Base-by-base conservation (phyloP, 1,140 invertebrate genomes). In the Rhagoletis zephyria region DNA sequence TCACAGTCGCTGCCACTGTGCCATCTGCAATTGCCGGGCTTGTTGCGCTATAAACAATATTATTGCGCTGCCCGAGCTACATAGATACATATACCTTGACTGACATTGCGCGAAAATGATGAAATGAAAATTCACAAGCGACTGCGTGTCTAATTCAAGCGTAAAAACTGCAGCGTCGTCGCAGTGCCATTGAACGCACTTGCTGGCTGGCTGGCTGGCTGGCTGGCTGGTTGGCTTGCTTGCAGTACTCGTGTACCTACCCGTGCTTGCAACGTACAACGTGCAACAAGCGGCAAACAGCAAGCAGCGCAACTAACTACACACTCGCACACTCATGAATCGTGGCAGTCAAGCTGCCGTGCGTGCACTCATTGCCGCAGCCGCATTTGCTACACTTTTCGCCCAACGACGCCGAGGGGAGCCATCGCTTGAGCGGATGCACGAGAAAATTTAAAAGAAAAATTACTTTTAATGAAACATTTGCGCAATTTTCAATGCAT, bases 391-490 rank as follows among this genome's bases (percentile, higher is more conserved):
- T 56, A 81, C 74, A 81, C 74, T 81, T 19, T 81, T 48, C 42
- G 74, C n/a, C 45, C 30, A 30, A 30, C 30, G 16, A 6, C 9
- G 48, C 1, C 10, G 67, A 48, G 67, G 67, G 67, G 67, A 45
- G 42, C 74, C 5, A 81, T 3, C 42, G 16, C 14, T 51, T 19
- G 12, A 19, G 48, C 48, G 74, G 74, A 56, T 81, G 74, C 48
- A 81, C 48, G 74, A 56, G 48, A 56, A 70, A 81, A 81, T 56
- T 81, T 56, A 56, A 81, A 81, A 81, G 74, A 81, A 81, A 81
- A 81, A 81, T 81, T 81, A 56, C 74, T 81, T 81, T 81, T 81
- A 81, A 81, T 81, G 51, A 81, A 81, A 81, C 74, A 81, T 81
- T 81, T 81, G 74, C 48, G 48, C 74, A 81, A 59, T 81, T 81